These are phyloP conservation scores for Halichoerus grypus DNA, from an alignment of 2,113 vertebrate genomes.

Conservation along the genomic window DNA sequence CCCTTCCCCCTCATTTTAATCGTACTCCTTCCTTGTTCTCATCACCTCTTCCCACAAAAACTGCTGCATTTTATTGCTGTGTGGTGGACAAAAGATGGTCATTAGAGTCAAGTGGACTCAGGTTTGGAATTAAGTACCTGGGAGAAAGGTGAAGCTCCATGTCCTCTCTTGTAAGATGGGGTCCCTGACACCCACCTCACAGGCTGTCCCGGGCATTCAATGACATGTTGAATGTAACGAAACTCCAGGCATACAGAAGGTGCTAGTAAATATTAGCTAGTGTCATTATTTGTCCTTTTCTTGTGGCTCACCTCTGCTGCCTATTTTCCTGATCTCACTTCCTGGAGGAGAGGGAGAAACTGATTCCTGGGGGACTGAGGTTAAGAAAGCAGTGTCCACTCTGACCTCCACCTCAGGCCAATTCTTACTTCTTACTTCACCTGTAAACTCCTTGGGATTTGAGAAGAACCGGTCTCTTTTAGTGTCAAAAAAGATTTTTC, in stretches of 20 bases:
- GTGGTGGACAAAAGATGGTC: background rate
- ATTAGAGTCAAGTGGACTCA: background rate
- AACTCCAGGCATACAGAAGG: background rate
- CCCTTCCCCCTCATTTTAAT: background rate
- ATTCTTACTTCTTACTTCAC: background rate
- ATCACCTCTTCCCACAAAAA: background rate
- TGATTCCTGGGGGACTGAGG: background rate
- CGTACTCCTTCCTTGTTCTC: background rate
- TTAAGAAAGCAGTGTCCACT: background rate
- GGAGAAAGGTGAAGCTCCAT: background rate
- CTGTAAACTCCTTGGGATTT: background rate
- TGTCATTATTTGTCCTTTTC: background rate
- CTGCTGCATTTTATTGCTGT: background rate
- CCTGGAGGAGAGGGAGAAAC: background rate
- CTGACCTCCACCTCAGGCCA: background rate
- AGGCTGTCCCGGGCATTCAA: background rate
- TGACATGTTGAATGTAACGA: background rate
- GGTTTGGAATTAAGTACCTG: background rate
- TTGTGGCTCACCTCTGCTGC: background rate
- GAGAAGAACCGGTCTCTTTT: background rate
- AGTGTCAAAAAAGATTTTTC: background rate
- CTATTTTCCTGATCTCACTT: background rate
- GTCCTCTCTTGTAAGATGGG: background rate
- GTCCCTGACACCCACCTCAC: background rate
- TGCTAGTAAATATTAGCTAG: background rate